phyloP scores from a whole-genome alignment of 1,140 invertebrate genomes.

The Aporrectodea caliginosa region DNA sequence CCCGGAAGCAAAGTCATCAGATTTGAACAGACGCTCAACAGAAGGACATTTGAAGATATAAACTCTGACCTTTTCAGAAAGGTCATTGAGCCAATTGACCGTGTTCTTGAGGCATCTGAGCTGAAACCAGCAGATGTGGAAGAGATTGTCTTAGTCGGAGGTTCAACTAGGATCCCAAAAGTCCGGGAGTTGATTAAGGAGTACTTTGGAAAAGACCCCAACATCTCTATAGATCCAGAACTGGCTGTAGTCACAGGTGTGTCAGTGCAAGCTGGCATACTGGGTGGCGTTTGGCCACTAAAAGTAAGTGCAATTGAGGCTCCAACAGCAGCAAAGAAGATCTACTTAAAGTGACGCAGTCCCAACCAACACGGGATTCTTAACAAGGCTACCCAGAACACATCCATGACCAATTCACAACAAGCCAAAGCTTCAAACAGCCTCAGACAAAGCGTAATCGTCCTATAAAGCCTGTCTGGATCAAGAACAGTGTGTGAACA shows the following conservation, averaged over 20 bases:
- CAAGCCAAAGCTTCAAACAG: no score
- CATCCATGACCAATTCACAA: no score
- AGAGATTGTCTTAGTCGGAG: constrained; percentile 59
- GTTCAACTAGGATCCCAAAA: constrained; percentile 58
- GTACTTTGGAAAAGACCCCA: constrained; percentile 55
- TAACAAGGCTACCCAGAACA: no score
- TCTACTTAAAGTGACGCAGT: constrained; percentile 48
- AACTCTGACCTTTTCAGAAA: constrained; percentile 56
- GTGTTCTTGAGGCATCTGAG: constrained; percentile 72
- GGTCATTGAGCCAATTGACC: constrained; percentile 49
- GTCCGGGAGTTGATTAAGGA: constrained; percentile 52
- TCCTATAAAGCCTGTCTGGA: no score
- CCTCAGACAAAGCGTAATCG: no score
- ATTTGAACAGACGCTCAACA: constrained; percentile 42
- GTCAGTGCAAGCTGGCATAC: constrained; percentile 59
- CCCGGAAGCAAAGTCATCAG: constrained; percentile 22
- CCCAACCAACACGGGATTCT: no score
- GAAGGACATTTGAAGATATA: constrained; percentile 55
- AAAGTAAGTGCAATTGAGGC: constrained; percentile 59
- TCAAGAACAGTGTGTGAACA: no score
- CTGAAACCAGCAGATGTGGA: constrained; percentile 51
- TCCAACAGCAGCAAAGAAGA: constrained; percentile 52
- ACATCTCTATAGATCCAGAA: constrained; percentile 58
- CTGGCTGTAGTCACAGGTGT: constrained; percentile 58
- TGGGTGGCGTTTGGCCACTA: constrained; percentile 60